Percentiles rank a stretch among this genome's conserved stretches.
Conservation (phyloP, 2,888 invertebrate genomes). For the Eilema depressum region DNA sequence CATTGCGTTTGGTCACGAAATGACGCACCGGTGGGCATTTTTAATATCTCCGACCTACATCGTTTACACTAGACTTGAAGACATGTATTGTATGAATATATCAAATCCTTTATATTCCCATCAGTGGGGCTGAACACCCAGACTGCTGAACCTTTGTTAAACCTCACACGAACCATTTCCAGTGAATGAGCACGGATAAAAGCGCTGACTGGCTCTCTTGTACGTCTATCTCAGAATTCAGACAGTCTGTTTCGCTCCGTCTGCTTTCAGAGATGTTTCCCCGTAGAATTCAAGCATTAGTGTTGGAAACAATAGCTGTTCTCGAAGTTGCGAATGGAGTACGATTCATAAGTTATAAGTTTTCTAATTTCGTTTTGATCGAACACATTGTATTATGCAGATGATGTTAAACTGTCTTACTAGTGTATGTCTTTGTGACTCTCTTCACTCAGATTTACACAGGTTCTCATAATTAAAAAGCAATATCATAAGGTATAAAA, state of each 20-base stretch:
- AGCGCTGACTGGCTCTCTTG: slow-evolving; percentile 9
- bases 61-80: not conserved
- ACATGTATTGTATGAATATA: not conserved
- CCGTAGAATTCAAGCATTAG: not conserved
- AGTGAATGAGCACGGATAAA: not conserved
- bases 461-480: too few relatives aligned
- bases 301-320: not conserved
- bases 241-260: slow-evolving; percentile 3
- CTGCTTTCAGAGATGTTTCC: slow-evolving; percentile 7
- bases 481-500: too few relatives aligned
- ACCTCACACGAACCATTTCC: not conserved
- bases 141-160: not conserved
- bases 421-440: not conserved
- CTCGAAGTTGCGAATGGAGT: not conserved
- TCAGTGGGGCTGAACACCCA: not conserved
- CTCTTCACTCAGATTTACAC: not conserved
- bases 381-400: not conserved
- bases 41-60: not conserved
- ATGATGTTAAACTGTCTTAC: not conserved
- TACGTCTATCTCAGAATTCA: slow-evolving; percentile 6
- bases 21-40: not conserved
- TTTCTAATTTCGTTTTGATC: not conserved
- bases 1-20: too few relatives aligned
- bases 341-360: not conserved
- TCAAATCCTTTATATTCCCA: not conserved